Conservation (phyloP, 2,888 invertebrate species). For the Argynnis bischoffii region DNA sequence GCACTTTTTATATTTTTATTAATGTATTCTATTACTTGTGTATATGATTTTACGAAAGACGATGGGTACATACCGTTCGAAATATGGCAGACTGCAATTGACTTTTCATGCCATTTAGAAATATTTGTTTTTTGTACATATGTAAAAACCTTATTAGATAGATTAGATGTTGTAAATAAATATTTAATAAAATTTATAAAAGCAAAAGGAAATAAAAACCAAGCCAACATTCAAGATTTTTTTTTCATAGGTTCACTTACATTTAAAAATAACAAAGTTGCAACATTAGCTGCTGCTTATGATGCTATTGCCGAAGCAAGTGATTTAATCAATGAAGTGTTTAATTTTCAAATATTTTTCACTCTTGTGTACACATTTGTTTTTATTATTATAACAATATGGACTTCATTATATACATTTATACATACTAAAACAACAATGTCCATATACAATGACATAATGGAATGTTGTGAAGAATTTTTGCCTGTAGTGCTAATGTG, state of each 20-base stretch:
- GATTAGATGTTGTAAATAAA: conserved; percentile 53
- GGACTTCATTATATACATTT: conserved; percentile 55
- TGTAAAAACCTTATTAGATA: conserved; percentile 49
- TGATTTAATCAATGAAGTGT: conserved; percentile 54
- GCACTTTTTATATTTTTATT: conserved; percentile 15
- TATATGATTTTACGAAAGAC: neutral
- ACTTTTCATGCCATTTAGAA: conserved; percentile 30
- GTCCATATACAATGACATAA: conserved; percentile 46
- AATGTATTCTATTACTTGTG: neutral
- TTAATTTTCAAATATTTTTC: conserved; percentile 60
- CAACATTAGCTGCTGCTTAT: conserved; percentile 46
- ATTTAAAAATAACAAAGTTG: conserved; percentile 26
- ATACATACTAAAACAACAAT: conserved; percentile 43
- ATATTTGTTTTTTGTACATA: conserved; percentile 49
- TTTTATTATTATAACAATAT: conserved; percentile 57
- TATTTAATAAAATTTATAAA: conserved; percentile 52
- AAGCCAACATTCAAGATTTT: neutral
- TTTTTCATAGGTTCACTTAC: conserved; percentile 15
- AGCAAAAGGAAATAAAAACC: conserved; percentile 41
- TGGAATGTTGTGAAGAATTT: conserved; percentile 52
- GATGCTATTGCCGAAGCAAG: conserved; percentile 44
- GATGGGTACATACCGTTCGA: neutral
- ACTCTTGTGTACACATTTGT: conserved; percentile 56
- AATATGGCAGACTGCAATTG: conserved; percentile 13
- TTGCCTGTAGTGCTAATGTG: conserved; percentile 22